phyloP scores from a whole-genome alignment of 1,140 invertebrate genomes.

The Rhagoletis zephyria region DNA sequence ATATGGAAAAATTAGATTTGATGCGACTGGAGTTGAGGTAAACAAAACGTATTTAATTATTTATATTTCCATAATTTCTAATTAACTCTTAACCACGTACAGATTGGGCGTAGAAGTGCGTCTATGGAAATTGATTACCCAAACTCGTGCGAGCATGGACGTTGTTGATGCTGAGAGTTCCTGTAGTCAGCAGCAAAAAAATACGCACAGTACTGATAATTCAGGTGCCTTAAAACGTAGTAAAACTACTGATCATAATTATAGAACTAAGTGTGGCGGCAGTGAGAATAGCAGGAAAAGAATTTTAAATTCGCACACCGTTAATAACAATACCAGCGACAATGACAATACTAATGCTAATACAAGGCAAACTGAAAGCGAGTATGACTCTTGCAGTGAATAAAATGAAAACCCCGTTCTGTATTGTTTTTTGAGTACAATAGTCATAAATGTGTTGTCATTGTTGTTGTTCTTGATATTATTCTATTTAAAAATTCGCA shows the following conservation, averaged over 20 bases:
- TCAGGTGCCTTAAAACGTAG: slow-evolving; percentile 48
- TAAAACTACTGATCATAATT: background rate
- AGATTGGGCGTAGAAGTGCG: slow-evolving; percentile 71
- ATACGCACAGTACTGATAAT: slow-evolving; percentile 13
- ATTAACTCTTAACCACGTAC: background rate
- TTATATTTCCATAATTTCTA: background rate
- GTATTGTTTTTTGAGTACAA: background rate
- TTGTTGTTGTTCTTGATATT: slow-evolving; percentile 62
- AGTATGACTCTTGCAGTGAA: slow-evolving; percentile 71
- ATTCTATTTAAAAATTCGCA: slow-evolving; percentile 61
- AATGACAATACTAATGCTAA: slow-evolving; percentile 58
- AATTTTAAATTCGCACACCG: slow-evolving; percentile 56
- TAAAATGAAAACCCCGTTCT: slow-evolving; percentile 57
- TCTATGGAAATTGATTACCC: slow-evolving; percentile 69
- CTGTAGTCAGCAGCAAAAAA: slow-evolving; percentile 22
- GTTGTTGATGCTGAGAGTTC: slow-evolving; percentile 54
- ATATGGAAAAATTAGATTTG: slow-evolving; percentile 85
- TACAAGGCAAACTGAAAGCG: slow-evolving; percentile 67
- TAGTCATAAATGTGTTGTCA: background rate
- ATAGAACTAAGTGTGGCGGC: slow-evolving; percentile 60
- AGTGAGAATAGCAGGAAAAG: slow-evolving; percentile 14
- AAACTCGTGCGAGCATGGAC: slow-evolving; percentile 61
- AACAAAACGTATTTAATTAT: slow-evolving; percentile 57
- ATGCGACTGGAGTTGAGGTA: slow-evolving; percentile 82
- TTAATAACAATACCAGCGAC: slow-evolving; percentile 53